Evolutionary conservation across 2,113 vertebrate genomes (phyloP).

Genomic region (Clarias macrocephalus): DNA sequence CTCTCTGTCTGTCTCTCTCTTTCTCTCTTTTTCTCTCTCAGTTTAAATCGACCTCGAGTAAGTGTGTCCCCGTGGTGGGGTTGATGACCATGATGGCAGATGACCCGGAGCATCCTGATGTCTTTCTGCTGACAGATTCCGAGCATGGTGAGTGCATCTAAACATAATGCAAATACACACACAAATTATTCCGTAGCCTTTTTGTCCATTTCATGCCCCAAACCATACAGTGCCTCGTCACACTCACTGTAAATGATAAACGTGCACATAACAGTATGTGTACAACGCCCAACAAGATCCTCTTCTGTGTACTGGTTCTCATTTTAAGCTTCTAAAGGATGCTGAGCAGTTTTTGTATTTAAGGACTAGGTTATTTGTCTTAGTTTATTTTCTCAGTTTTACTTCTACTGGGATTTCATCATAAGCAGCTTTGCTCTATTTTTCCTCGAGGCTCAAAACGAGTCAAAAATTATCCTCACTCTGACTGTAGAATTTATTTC

Average conservation of each 20-base stretch:
- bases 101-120: constrained; percentile 91
- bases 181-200: too few species aligned
- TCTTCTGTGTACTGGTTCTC: too few species aligned
- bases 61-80: constrained; percentile 88
- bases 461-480: too few species aligned
- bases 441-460: background rate
- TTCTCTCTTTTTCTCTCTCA: constrained; percentile 57
- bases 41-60: constrained; percentile 96
- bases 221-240: background rate
- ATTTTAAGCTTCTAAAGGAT: background rate
- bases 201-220: background rate
- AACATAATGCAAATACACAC: background rate
- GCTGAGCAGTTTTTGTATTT: background rate
- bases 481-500: too few species aligned
- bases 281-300: too few species aligned
- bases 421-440: background rate
- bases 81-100: constrained; percentile 99
- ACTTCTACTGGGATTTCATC: background rate
- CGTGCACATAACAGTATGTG: too few species aligned
- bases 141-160: constrained; percentile 82
- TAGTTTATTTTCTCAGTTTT: background rate
- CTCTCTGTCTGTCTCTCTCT: background rate
- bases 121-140: constrained; percentile 94
- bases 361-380: background rate
- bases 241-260: too few species aligned